Conservation (phyloP, 2,113 vertebrate genomes). For the Gopherus flavomarginatus region DNA sequence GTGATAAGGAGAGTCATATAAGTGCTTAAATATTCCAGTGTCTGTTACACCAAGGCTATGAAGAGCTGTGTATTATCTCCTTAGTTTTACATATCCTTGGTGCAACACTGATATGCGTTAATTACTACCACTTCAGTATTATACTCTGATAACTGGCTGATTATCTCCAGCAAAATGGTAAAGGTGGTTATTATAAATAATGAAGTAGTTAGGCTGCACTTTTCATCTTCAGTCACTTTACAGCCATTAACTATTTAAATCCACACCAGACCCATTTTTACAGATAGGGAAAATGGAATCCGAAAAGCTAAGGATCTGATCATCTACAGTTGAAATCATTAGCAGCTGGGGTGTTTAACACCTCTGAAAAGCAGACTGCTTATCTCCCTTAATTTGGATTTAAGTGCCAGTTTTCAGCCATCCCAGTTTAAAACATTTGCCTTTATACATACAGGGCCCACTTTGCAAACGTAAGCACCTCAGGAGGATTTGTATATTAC, state of each 20-base stretch:
- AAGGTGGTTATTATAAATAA: slow-evolving; percentile 65
- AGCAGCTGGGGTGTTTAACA: not conserved
- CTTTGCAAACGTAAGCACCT: not conserved
- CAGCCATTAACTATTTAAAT: slow-evolving; percentile 34
- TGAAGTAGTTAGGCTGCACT: slow-evolving; percentile 56
- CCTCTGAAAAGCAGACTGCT: not conserved
- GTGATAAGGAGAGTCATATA: not conserved
- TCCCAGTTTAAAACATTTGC: not conserved
- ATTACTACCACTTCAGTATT: slow-evolving; percentile 68
- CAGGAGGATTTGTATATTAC: not conserved
- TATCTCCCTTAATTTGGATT: not conserved
- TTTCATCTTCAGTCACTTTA: slow-evolving; percentile 17
- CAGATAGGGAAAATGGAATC: slow-evolving; percentile 17
- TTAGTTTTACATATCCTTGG: slow-evolving; percentile 42
- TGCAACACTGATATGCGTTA: slow-evolving; percentile 60
- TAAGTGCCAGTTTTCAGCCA: not conserved
- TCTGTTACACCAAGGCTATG: slow-evolving; percentile 22
- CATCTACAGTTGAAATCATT: not conserved
- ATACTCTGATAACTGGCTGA: not conserved
- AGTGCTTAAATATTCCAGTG: not conserved
- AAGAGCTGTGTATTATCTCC: not conserved
- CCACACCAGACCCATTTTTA: slow-evolving; percentile 27
- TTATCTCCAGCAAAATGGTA: slow-evolving; percentile 58
- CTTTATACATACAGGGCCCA: not conserved
- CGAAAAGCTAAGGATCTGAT: not conserved